These are phyloP conservation scores for Otus scops DNA, from an alignment of 2,797 vertebrate genomes.

Conservation along the genomic window DNA sequence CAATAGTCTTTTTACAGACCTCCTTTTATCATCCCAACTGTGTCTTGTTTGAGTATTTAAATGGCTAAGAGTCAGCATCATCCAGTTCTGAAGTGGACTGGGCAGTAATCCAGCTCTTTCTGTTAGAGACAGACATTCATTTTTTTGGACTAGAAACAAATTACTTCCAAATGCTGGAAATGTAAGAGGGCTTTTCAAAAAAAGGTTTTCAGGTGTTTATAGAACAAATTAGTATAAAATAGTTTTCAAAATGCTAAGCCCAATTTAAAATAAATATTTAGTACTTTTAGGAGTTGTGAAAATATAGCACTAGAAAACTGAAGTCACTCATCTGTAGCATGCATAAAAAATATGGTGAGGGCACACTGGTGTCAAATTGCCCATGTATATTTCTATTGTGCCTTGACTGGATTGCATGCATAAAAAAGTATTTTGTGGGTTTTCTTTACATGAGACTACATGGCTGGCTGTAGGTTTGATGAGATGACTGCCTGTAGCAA, in stretches of 20 bases:
- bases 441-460: background rate
- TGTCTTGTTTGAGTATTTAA: conserved; percentile 60
- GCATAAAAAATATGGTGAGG: background rate
- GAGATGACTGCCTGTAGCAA: background rate
- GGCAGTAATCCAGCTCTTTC: conserved; percentile 62
- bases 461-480: background rate
- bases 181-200: conserved; percentile 2
- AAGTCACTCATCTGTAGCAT: background rate
- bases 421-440: background rate
- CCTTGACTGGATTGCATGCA: background rate
- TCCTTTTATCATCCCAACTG: conserved; percentile 54
- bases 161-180: conserved; percentile 71
- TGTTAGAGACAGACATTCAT: conserved; percentile 53
- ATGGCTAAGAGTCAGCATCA: conserved; percentile 48
- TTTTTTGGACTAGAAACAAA: conserved; percentile 56
- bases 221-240: conserved; percentile 56
- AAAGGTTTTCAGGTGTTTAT: conserved; percentile 51
- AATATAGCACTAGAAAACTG: background rate
- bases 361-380: background rate
- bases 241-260: conserved; percentile 53
- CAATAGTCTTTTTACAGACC: conserved; percentile 32
- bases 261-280: conserved; percentile 57
- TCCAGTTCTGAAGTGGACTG: conserved; percentile 62
- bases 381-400: background rate
- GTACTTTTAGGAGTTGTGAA: conserved; percentile 35